Conservation (phyloP, 2,797 vertebrate genomes). For the Chelmon rostratus region DNA sequence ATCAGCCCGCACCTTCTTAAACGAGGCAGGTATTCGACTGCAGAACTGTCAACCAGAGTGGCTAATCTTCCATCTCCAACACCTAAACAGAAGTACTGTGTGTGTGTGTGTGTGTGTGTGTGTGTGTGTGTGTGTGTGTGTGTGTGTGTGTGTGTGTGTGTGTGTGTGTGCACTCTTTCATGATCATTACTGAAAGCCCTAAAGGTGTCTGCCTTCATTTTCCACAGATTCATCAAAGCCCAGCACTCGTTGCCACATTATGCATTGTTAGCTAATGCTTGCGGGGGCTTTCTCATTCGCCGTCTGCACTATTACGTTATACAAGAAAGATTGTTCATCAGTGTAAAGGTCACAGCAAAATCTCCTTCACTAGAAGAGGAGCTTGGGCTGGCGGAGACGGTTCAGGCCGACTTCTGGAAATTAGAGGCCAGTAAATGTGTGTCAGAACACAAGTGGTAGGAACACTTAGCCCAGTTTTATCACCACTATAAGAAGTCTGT, state of each 20-base stretch:
- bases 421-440: conserved; percentile 51
- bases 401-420: conserved; percentile 30
- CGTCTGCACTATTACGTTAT: not conserved
- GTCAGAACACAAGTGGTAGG: conserved; percentile 28
- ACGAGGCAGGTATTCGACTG: conserved; percentile 59
- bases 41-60: conserved; percentile 48
- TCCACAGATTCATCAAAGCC: conserved; percentile 24
- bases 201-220: conserved; percentile 48
- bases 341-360: conserved; percentile 22
- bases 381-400: conserved; percentile 7
- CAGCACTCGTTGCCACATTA: not conserved
- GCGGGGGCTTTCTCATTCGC: not conserved
- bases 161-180: conserved; percentile 6
- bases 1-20: conserved; percentile 66
- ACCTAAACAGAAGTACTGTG: conserved; percentile 36
- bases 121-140: conserved; percentile 3
- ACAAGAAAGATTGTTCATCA: not conserved
- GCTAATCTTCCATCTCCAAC: conserved; percentile 53
- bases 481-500: not conserved
- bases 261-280: not conserved
- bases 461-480: conserved; percentile 38
- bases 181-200: conserved; percentile 29
- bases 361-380: conserved; percentile 9
- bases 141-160: conserved; percentile 16
- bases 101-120: conserved; percentile 8